phyloP scores from a whole-genome alignment of 1,140 invertebrate genomes.

The Trichonephila clavata region DNA sequence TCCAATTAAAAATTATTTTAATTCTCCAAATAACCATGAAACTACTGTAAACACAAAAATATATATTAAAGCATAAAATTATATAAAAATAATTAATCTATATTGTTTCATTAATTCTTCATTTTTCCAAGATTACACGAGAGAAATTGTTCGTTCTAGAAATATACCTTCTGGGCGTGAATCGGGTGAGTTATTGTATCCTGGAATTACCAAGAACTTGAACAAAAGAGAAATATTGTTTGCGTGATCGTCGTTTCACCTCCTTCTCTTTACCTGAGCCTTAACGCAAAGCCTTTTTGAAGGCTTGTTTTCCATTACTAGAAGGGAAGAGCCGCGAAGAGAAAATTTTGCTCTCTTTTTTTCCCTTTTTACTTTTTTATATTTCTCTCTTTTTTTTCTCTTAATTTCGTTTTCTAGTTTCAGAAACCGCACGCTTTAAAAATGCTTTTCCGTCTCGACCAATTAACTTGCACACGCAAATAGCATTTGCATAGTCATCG shows the following conservation, averaged over 20 bases:
- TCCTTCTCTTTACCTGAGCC: background rate
- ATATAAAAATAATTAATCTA: background rate
- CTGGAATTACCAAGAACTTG: constrained; percentile 4
- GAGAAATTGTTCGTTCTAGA: background rate
- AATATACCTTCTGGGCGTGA: background rate
- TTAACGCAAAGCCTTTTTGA: background rate
- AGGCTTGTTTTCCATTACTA: constrained; percentile 35
- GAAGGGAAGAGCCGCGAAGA: background rate
- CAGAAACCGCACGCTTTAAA: constrained; percentile 54
- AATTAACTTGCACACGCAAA: constrained; percentile 69
- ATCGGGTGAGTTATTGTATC: background rate
- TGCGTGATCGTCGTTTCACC: constrained; percentile 7
- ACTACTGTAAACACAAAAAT: too few species aligned
- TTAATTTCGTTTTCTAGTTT: constrained; percentile 70
- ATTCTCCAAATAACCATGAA: too few species aligned
- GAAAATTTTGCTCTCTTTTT: background rate
- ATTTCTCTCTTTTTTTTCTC: constrained; percentile 19
- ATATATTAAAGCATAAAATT: too few species aligned
- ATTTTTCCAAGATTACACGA: background rate
- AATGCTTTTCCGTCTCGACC: constrained; percentile 37
- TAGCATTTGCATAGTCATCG: constrained; percentile 72
- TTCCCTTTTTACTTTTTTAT: background rate
- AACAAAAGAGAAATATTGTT: constrained; percentile 34
- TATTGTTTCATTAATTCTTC: background rate
- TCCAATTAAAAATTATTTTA: too few species aligned